phyloP scores from a whole-genome alignment of 2,113 vertebrate genomes.

The Corvus moneduloides region DNA sequence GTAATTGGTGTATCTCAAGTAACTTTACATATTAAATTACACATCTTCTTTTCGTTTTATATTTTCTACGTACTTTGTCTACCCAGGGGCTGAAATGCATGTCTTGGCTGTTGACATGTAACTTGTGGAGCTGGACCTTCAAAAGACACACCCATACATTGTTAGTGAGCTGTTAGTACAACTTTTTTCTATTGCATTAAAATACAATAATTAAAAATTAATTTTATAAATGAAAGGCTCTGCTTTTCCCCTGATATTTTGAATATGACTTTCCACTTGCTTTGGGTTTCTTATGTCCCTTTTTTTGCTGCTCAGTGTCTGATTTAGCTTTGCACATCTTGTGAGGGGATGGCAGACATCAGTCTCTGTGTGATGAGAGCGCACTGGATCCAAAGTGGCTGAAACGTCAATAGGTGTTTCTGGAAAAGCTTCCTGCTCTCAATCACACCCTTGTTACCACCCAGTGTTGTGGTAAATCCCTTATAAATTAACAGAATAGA shows the following conservation, averaged over 20 bases:
- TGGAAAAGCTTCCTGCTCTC: neutral
- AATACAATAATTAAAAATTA: neutral
- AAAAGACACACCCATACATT: fast-evolving
- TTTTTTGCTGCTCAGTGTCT: neutral
- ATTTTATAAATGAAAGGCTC: neutral
- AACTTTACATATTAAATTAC: neutral
- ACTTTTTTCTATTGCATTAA: neutral
- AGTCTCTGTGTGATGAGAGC: neutral
- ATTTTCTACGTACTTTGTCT: neutral
- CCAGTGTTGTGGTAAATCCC: neutral
- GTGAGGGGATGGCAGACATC: neutral
- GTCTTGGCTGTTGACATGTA: neutral
- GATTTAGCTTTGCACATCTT: neutral
- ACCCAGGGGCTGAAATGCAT: neutral
- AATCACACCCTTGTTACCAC: neutral
- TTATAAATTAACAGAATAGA: neutral
- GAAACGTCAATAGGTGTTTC: neutral
- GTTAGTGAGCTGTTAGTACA: neutral
- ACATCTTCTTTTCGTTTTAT: neutral
- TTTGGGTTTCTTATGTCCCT: neutral
- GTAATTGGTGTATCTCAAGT: neutral
- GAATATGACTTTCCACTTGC: neutral
- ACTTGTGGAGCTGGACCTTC: neutral
- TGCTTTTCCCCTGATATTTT: neutral
- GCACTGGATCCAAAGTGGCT: neutral